A percentile compares a stretch with the other conserved stretches of the same genome.
Conservation (phyloP, 2,797 vertebrate species). For the Dromococcyx pavoninus region DNA sequence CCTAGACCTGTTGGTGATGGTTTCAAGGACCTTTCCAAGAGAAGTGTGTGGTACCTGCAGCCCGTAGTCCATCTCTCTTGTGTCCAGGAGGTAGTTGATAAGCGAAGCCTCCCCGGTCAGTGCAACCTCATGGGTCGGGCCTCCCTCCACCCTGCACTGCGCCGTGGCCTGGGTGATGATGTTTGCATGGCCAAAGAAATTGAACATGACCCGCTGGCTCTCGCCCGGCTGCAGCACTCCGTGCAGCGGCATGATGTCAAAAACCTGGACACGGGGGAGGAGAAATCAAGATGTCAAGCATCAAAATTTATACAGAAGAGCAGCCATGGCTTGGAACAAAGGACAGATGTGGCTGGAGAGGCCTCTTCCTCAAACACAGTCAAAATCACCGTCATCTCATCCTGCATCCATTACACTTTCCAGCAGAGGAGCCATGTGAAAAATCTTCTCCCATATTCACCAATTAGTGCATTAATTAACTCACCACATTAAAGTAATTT, state of each 20-base stretch:
- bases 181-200: too few species aligned
- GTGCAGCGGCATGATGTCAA: constrained; percentile 82
- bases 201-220: too few species aligned
- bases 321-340: neutral
- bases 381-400: neutral
- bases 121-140: neutral
- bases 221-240: constrained; percentile 70
- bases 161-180: constrained; percentile 70
- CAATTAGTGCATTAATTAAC: neutral
- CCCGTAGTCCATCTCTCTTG: constrained; percentile 79
- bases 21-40: too few species aligned
- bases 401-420: neutral
- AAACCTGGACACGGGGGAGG: constrained; percentile 78
- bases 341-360: too few species aligned
- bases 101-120: constrained; percentile 75
- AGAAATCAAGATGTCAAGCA: fast-evolving
- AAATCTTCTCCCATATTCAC: neutral
- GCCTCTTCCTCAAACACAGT: neutral
- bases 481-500: neutral
- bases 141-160: neutral
- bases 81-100: constrained; percentile 80
- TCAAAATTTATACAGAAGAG: neutral
- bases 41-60: constrained; percentile 87
- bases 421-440: neutral
- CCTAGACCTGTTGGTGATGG: too few species aligned